Base-by-base conservation (phyloP, 2,797 vertebrate species). In the Geotria australis region DNA sequence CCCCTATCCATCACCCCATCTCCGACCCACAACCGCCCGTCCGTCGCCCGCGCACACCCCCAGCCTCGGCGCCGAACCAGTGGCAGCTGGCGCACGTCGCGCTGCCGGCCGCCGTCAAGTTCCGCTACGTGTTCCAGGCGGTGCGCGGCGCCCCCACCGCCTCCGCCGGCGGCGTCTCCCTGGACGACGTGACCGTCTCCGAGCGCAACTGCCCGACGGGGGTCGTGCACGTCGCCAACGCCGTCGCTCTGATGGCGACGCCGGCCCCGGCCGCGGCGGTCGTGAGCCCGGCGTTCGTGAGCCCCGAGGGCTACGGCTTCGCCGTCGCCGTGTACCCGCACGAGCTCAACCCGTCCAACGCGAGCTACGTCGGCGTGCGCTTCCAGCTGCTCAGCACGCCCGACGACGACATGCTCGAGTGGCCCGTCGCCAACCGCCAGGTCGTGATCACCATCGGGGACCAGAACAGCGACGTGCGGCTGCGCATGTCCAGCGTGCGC, bases 61-160 rank as follows among this genome's bases (percentile, higher is more conserved):
- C 24, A 38, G 24, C 24, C 24, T 38, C 24, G 24, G 2, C 2
- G 38, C 2, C 38, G 24, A 38, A 38, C 24, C 24, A 38, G 24
- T 93, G 85, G 85, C 82, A 84, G 67, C 81, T 91, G 15, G 78
- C 72, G 24, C 83, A 91, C 0, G 75, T 89, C 47, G 72, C 74
- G 3, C 60, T 93, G 61, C 70, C 67, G 0, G 71, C 73, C 2
- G 71, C 70, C 46, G 72, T 62, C 60, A 91, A 89, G 61, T 93
- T 86, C 65, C 80, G 82, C 56, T 93, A 89, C 51, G 57, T 74
- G 47, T 88, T 91, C 70, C 81, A 88, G 66, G 85, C 72, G 1
- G 62, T 76, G 11, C 76, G 70, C 1, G 77, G 79, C 0, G 48
- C 68, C 47, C 61, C 76, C 46, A 48, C 46, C 10, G 61, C 63